Base-by-base conservation (phyloP, 2,888 invertebrate genomes). In the Machimus rusticus region DNA sequence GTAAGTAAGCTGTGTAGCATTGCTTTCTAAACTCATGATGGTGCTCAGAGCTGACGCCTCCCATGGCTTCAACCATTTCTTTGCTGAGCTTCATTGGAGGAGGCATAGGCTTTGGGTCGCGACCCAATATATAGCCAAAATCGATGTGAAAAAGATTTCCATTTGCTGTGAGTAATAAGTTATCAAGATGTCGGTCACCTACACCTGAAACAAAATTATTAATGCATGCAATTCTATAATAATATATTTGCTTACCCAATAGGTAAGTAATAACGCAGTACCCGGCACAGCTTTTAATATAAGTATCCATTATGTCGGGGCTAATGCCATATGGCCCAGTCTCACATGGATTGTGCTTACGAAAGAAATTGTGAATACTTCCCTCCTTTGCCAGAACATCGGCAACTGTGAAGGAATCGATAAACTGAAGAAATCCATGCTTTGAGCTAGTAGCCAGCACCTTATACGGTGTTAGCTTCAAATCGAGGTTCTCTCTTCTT, bases 1-100 rank as follows among this genome's bases (percentile, higher is more conserved):
- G 98, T 89, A 99, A 93, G 93, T 98, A 99, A 0, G 99, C 98
- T 0, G 99, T 99, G 91, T 98, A 99, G 93, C 98, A 99, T 91
- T 97, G 96, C 91, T 98, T 98, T 88, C 97, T 94, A 93, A 99
- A 99, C 92, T 98, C 96, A 90, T 98, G 97, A 93, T 98, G 99
- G 91, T 97, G 96, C 88, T 99, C 99, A 0, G 98, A 96, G 91
- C 96, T 95, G 0, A 97, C 94, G 0, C 98, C 98, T 1, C 98
- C 98, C 98, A 98, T 98, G 0, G 98, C 99, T 91, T 99, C 99
- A 28, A 99, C 98, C 99, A 99, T 99, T 94, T 99, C 99, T 92
- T 97, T 97, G 92, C 98, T 99, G 74, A 99, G 94, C 93, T 99
- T 99, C 99, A 99, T 99, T 6, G 99, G 99, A 14, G 99, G 99